Percentiles rank a stretch among this genome's conserved stretches.
Conservation (phyloP, 2,113 vertebrate genomes). For the Phalacrocorax aristotelis region DNA sequence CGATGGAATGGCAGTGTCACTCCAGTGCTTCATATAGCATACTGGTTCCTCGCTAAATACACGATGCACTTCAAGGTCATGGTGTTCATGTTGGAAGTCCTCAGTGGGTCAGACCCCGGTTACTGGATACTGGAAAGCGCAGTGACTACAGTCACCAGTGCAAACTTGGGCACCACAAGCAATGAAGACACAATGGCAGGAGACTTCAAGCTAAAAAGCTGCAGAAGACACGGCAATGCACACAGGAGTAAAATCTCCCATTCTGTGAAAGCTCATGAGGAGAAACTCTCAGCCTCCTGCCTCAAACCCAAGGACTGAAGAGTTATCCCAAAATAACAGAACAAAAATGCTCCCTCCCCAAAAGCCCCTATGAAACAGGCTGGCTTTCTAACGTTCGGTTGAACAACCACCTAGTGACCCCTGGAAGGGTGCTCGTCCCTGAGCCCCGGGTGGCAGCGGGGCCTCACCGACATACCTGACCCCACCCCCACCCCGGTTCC, state of each 20-base stretch:
- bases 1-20: background rate
- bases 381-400: accelerated
- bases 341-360: background rate
- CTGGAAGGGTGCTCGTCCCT: background rate
- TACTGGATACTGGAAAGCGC: background rate
- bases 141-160: background rate
- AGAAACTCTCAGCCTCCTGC: background rate
- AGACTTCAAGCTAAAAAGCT: background rate
- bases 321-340: background rate
- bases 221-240: background rate
- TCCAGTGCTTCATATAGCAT: background rate
- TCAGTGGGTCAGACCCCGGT: background rate
- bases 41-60: background rate
- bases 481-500: background rate
- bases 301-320: background rate
- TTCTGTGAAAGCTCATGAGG: accelerated
- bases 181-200: background rate
- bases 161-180: background rate
- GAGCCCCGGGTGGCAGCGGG: background rate
- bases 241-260: background rate
- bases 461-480: accelerated
- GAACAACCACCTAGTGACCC: no score
- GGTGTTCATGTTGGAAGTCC: background rate
- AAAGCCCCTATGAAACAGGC: accelerated
- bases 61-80: constrained; percentile 26